phyloP scores from a whole-genome alignment of 2,113 vertebrate genomes.

The Callipepla californica region DNA sequence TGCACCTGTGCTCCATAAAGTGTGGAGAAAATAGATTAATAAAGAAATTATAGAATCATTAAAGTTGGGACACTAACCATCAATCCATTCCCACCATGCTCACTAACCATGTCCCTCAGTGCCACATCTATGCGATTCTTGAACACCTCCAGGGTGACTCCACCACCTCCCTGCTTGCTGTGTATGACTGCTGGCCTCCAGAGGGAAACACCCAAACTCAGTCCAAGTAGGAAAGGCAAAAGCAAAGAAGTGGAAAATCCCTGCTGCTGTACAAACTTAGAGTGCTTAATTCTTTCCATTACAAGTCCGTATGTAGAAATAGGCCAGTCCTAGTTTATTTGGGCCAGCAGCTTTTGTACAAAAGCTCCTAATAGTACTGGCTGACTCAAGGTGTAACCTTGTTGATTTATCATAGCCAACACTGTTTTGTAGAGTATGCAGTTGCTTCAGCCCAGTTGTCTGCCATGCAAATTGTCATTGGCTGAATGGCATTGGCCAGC shows the following conservation, averaged over 20 bases:
- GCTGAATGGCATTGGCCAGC: not conserved
- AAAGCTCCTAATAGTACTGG: not conserved
- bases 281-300: slow-evolving; percentile 35
- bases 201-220: slow-evolving; percentile 49
- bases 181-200: slow-evolving; percentile 16
- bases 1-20: slow-evolving; percentile 59
- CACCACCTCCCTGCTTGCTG: slow-evolving; percentile 4
- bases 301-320: not conserved
- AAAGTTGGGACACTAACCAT: not conserved
- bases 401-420: not conserved
- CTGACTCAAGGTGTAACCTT: not conserved
- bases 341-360: not conserved
- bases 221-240: not conserved
- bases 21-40: slow-evolving; percentile 27
- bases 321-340: not conserved
- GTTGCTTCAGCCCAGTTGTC: not conserved
- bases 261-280: not conserved
- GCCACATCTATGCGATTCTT: not conserved
- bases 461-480: not conserved
- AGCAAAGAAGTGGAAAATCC: not conserved
- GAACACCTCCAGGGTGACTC: not conserved
- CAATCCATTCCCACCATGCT: not conserved
- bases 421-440: not conserved
- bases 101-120: not conserved
- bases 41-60: slow-evolving; percentile 27